Evolutionary conservation across 1,140 invertebrate species (phyloP).

Genomic region (Grapholita molesta): DNA sequence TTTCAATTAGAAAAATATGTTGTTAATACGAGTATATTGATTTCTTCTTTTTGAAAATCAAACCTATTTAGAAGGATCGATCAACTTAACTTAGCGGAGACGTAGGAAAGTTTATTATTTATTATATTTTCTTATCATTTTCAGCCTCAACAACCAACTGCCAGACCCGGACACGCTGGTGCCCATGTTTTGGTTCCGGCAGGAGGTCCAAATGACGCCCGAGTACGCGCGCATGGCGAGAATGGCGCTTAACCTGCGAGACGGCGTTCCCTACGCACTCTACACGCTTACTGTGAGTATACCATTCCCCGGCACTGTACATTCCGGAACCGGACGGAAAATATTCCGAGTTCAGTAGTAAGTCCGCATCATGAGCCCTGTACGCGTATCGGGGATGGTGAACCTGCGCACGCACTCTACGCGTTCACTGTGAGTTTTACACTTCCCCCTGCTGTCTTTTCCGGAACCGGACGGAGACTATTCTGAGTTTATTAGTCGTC

Average conservation of each 20-base stretch:
- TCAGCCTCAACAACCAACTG: constrained; percentile 61
- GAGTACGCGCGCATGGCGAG: constrained; percentile 79
- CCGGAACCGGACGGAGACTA: no score
- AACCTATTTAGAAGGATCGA: no score
- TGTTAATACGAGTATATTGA: no score
- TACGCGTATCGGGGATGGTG: no score
- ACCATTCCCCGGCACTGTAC: constrained; percentile 42
- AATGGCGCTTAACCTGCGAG: constrained; percentile 58
- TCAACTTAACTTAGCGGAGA: no score
- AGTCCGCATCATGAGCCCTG: no score
- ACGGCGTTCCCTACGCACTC: constrained; percentile 49
- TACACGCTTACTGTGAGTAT: constrained; percentile 55
- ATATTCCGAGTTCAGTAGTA: constrained; percentile 88
- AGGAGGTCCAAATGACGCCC: constrained; percentile 80
- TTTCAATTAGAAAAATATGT: no score
- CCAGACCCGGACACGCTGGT: constrained; percentile 69
- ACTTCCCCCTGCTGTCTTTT: no score
- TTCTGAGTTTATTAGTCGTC: no score
- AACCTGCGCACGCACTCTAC: no score
- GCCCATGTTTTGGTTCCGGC: constrained; percentile 88
- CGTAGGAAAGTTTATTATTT: background rate
- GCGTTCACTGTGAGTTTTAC: no score
- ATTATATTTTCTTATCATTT: background rate
- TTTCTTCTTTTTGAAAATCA: no score
- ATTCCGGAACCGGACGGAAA: constrained; percentile 72